Evolutionary conservation across 2,797 vertebrate genomes (phyloP), one percentile per base, ranked within the genome.

Genomic region (Sebastes hubbsi): DNA sequence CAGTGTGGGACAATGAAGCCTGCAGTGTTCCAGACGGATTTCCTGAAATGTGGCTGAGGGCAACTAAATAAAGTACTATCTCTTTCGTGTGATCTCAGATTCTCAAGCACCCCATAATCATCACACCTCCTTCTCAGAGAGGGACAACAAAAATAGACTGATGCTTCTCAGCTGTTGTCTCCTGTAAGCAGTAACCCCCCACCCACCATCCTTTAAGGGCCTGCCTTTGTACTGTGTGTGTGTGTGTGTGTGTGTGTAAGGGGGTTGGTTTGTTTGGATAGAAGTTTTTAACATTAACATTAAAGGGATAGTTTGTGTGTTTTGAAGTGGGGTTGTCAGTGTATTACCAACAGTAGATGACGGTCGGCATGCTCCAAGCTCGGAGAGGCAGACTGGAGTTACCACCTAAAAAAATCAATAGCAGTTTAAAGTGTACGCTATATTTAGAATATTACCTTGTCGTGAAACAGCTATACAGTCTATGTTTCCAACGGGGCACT

Each of bases 131-230:
- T 87, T 78, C 58, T 81, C 58, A 82, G 72, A 75, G 72, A 83
- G 78, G 42, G 30, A 46, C 58, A 84, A 71, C 84, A 75, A 81
- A 93, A 95, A 94, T 92, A 95, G 91, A 78, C 71, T 12, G 56
- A 83, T 78, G 66, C 65, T 87, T 58, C 80, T 90, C 93, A 94
- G 90, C 89, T 92, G 90, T 85, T 92, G 84, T 90, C 77, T 90
- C 67, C 81, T 75, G 52, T 76, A 88, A 81, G 56, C 75, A 81
- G 77, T 80, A 71, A 75, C 74, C 64, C 81, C 64, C 58, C 22
- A 46, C 58, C 14, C 72, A 11, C 30, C 25, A 29, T 10, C 42
- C 46, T 61, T 68, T 20, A 6, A 74, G 61, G 20, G 29, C 22
- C 49, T 46, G 56, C 25, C 56, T 85, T 24, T 84, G 63, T 64